Evolutionary conservation across 2,888 invertebrate genomes (phyloP).

Genomic region (Volucella zonaria): DNA sequence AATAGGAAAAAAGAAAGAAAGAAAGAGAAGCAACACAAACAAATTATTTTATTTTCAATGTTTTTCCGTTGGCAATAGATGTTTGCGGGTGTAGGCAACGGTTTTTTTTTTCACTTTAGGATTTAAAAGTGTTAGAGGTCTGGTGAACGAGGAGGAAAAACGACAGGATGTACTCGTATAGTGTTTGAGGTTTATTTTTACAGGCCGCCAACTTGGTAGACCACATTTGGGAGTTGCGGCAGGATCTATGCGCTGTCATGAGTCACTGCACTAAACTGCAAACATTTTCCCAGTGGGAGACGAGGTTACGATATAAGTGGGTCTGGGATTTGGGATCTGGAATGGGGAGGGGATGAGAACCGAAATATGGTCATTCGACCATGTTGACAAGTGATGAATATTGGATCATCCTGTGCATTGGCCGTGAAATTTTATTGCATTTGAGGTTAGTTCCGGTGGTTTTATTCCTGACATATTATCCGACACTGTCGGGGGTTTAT

Average conservation of each 20-base stretch:
- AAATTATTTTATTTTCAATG: conserved; percentile 74
- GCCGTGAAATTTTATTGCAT: conserved; percentile 74
- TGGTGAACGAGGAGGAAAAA: background rate
- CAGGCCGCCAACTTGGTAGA: conserved; percentile 62
- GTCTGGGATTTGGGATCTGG: background rate
- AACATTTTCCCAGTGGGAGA: conserved; percentile 40
- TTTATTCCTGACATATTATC: conserved; percentile 70
- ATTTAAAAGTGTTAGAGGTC: conserved; percentile 70
- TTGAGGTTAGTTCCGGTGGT: conserved; percentile 69
- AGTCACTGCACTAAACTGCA: conserved; percentile 72
- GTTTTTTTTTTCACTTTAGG: conserved; percentile 14
- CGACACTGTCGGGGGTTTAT: conserved; percentile 23
- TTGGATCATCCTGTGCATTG: conserved; percentile 72
- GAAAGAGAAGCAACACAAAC: conserved; percentile 64
- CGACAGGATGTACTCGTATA: background rate
- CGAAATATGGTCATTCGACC: conserved; percentile 68
- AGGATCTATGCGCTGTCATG: conserved; percentile 62
- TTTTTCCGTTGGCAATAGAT: conserved; percentile 59
- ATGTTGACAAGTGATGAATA: conserved; percentile 73
- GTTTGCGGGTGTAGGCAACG: conserved; percentile 60
- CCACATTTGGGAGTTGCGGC: conserved; percentile 62
- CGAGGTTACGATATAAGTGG: background rate
- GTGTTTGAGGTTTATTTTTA: conserved; percentile 24
- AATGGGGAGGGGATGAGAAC: background rate
- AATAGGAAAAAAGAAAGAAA: conserved; percentile 29